Evolutionary conservation across 1,140 invertebrate species (phyloP).

Genomic region (Venturia canescens): DNA sequence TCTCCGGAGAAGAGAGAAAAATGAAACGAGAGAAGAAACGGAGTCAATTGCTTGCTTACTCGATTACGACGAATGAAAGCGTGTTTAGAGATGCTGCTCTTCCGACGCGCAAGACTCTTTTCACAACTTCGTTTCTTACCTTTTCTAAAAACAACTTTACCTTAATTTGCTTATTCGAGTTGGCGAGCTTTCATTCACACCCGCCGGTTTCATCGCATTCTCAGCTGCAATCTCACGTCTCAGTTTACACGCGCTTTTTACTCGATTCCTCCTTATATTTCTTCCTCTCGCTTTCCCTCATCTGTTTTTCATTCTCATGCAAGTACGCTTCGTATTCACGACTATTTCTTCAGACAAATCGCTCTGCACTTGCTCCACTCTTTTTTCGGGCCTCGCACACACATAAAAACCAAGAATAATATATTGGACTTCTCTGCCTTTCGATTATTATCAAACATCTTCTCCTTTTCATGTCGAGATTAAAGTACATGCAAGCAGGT

Average conservation of each 20-base stretch:
- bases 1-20: not conserved
- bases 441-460: constrained; percentile 2
- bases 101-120: not conserved
- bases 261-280: constrained; percentile 42
- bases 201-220: constrained; percentile 42
- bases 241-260: not conserved
- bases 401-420: not conserved
- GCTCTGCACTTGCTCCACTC: not conserved
- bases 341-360: not conserved
- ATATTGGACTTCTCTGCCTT: not conserved
- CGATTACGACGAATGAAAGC: constrained; percentile 38
- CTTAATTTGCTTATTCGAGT: constrained; percentile 60
- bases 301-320: not conserved
- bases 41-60: constrained; percentile 49
- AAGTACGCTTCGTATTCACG: not conserved
- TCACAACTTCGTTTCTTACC: not conserved
- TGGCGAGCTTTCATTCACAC: constrained; percentile 55
- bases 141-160: constrained; percentile 39
- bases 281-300: not conserved
- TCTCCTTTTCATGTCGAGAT: constrained; percentile 1
- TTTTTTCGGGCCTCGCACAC: not conserved
- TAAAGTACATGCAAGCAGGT: not conserved
- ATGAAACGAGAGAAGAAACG: constrained; percentile 30
- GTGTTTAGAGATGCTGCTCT: constrained; percentile 5
- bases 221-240: constrained; percentile 26